Evolutionary conservation across 2,888 invertebrate genomes (phyloP), one percentile per base, ranked within the genome.

Genomic region (Tetranychus truncatus): DNA sequence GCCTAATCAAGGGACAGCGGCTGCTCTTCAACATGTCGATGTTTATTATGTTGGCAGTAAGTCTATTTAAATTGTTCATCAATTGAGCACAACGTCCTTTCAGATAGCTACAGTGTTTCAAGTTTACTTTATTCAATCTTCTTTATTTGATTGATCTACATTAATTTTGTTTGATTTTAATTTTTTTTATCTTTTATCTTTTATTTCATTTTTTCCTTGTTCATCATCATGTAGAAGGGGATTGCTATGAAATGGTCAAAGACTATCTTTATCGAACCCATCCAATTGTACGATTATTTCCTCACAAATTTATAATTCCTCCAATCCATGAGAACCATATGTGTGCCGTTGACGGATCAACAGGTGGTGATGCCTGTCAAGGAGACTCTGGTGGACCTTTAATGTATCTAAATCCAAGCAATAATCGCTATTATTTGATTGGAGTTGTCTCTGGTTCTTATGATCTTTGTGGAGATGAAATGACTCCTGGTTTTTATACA

Each of bases 321-420:
- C 69, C 20, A 24, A 69, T 69, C 7, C 69, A 69, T 69, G 11
- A 24, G 20, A 69, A 74, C 1, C 78, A 78, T 34, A 24, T 78
- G 7, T 78, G 79, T 73, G 79, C 79, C 6, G 78, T 78, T n/a
- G 73, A 73, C 15, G 75, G 66, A 1, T 76, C 76, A 44, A 77
- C 78, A 4, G 74, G 75, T 18, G 78, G 76, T 73, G 79, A 79
- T 71, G 75, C 77, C 5, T 79, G 79, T 72, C 77, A 78, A 77
- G 78, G 78, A 11, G 78, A 78, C 66, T 79, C 78, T 11, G 78
- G 79, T 2, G 79, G 79, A 0, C 79, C 79, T 18, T 74, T 79
- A 44, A 66, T 78, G 66, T 66, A 77, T 6, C n/a, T 76, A 18
- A 77, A 77, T 6, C 74, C 75, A 45, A 74, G 74, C 20, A 75